These are phyloP conservation scores for Trichomalopsis sarcophagae DNA, from an alignment of 1,140 invertebrate genomes.

Conservation along the genomic window DNA sequence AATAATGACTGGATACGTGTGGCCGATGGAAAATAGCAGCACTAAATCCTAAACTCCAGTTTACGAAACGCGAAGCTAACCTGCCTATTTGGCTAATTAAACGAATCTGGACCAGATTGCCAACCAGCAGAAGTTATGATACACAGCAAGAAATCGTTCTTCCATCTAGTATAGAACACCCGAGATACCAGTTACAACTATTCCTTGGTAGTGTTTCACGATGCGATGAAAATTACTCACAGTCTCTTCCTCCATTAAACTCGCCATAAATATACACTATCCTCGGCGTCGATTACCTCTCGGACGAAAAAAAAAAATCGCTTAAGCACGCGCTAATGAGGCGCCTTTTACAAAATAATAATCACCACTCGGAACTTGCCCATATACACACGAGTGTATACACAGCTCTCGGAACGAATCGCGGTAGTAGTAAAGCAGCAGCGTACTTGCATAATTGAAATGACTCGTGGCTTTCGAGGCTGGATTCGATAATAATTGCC, in stretches of 20 bases:
- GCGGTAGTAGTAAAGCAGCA: not conserved
- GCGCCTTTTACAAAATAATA: not conserved
- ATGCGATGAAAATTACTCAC: not conserved
- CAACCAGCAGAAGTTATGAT: not conserved
- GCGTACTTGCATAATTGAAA: slow-evolving; percentile 7
- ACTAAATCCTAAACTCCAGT: not conserved
- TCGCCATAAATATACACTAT: too few species aligned
- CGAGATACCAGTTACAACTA: not conserved
- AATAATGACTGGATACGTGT: too few species aligned
- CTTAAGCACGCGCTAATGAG: not conserved
- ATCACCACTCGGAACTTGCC: not conserved
- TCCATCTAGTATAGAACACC: not conserved
- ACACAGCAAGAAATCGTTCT: not conserved
- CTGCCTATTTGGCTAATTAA: slow-evolving; percentile 2
- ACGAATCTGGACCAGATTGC: not conserved
- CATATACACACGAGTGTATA: not conserved
- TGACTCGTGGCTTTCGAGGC: not conserved
- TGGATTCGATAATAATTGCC: slow-evolving; percentile 23
- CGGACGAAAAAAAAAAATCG: not conserved
- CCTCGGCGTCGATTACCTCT: not conserved
- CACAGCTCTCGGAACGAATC: too few species aligned
- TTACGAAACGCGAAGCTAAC: not conserved
- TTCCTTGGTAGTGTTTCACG: too few species aligned
- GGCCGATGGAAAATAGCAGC: not conserved
- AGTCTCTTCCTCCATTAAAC: too few species aligned